Evolutionary conservation across 2,113 vertebrate species (phyloP).

Genomic region (Heterotilapia buettikoferi): DNA sequence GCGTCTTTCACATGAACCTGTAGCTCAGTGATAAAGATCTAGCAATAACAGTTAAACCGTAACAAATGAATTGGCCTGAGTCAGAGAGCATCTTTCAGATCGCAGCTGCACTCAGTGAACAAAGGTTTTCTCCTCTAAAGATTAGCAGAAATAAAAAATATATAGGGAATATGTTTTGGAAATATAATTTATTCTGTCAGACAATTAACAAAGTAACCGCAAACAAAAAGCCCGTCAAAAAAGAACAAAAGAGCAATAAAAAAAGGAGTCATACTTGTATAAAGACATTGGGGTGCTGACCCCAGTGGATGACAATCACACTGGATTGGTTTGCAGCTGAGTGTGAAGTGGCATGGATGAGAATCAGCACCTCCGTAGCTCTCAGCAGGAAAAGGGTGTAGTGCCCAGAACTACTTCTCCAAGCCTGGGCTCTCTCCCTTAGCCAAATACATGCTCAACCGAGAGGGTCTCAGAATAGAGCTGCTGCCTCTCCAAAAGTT

Average conservation of each 20-base stretch:
- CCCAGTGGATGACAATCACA: not conserved
- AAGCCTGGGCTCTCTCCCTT: not conserved
- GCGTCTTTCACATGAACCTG: not conserved
- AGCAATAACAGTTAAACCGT: not conserved
- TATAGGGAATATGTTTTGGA: accelerated
- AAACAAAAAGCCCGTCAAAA: not conserved
- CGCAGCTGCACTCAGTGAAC: accelerated
- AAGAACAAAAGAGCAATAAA: not conserved
- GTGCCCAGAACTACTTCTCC: not conserved
- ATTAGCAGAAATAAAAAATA: accelerated
- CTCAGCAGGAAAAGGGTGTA: not conserved
- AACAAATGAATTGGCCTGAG: not conserved
- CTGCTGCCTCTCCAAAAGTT: not conserved
- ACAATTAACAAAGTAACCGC: not conserved
- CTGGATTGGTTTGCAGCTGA: not conserved
- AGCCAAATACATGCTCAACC: not conserved
- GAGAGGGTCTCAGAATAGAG: not conserved
- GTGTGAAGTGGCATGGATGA: not conserved
- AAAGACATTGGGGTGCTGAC: not conserved
- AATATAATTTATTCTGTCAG: not conserved
- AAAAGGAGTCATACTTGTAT: not conserved
- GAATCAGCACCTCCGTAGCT: accelerated
- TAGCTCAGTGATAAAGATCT: not conserved
- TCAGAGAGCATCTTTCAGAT: not conserved
- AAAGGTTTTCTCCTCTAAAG: not conserved